Evolutionary conservation across 2,797 vertebrate genomes (phyloP), one percentile per base, ranked within the genome.

Genomic region (Sebastes taczanowskii): DNA sequence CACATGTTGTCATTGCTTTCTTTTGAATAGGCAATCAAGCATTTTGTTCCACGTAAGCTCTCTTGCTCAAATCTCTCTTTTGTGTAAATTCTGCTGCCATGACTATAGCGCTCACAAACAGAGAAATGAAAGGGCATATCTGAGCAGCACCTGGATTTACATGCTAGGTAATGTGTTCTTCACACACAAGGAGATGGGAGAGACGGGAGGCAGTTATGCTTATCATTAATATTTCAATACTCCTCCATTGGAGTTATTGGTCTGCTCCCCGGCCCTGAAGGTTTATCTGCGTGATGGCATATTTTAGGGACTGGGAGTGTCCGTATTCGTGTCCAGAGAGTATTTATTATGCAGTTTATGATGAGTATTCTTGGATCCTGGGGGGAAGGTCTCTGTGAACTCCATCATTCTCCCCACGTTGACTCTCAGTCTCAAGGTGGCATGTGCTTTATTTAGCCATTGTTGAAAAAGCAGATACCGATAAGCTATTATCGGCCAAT

Each of bases 161-260:
- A 85, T 89, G 70, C 77, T 59, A 61, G 80, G 73, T 84, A 73
- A 91, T 89, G 80, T 74, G 65, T 83, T 85, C 73, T 74, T 81
- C 84, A 80, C 77, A 83, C 76, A 81, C 68, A 61, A 22, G 23
- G 63, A 70, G 71, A 73, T 73, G 56, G 77, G 73, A 83, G 35
- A 2, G 73, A 79, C 66, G 78, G 80, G 71, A 82, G 64, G 78
- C 67, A 27, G 76, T 83, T 85, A 70, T 71, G 78, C 77, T 81
- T 74, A 62, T 84, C 74, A 71, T 89, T 90, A 85, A 91, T 88
- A 91, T 86, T 92, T 88, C 75, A 92, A 63, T 68, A 62, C 66
- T 29, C 53, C 34, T 53, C 46, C 25, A 29, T 49, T 35, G 69
- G 78, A 62, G 83, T 85, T 82, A 88, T 85, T 69, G 58, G 72